Percentiles rank a stretch among this genome's conserved stretches.
These are phyloP conservation scores for Morpho achilles DNA, from an alignment of 2,888 invertebrate species.

Conservation along the genomic window DNA sequence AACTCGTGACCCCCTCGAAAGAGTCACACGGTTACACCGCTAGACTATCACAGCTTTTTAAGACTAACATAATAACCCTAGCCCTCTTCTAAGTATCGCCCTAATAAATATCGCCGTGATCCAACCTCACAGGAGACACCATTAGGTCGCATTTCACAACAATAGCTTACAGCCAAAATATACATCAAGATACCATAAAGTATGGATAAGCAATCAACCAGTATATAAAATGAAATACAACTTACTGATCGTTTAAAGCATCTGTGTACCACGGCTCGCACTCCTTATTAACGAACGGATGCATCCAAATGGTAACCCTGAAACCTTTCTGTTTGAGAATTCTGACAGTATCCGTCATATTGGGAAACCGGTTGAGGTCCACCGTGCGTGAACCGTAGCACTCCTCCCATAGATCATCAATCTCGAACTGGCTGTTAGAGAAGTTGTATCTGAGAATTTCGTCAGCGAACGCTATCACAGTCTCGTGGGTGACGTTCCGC, in stretches of 20 bases:
- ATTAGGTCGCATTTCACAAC: no score
- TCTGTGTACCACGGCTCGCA: constrained; percentile 75
- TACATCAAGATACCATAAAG: no score
- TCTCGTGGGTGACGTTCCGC: constrained; percentile 68
- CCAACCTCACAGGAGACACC: no score
- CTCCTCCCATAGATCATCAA: constrained; percentile 83
- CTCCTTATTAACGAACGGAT: constrained; percentile 81
- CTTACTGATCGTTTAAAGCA: constrained; percentile 64
- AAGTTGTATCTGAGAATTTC: constrained; percentile 72
- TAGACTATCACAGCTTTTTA: no score
- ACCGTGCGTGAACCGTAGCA: constrained; percentile 81
- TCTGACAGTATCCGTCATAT: constrained; percentile 69
- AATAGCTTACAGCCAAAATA: no score
- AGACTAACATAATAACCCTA: no score
- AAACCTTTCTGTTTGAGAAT: constrained; percentile 65
- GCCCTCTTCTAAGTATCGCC: no score
- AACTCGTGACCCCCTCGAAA: no score
- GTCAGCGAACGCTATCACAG: constrained; percentile 70
- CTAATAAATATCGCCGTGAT: no score
- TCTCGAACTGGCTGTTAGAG: constrained; percentile 78
- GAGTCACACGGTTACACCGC: no score
- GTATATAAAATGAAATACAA: neutral
- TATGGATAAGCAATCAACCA: no score
- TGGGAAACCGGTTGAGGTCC: constrained; percentile 70
- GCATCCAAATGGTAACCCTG: constrained; percentile 81